A percentile compares a stretch with the other conserved stretches of the same genome.
These are phyloP conservation scores for Campoplex capitator DNA, from an alignment of 2,888 invertebrate genomes.

Conservation along the genomic window DNA sequence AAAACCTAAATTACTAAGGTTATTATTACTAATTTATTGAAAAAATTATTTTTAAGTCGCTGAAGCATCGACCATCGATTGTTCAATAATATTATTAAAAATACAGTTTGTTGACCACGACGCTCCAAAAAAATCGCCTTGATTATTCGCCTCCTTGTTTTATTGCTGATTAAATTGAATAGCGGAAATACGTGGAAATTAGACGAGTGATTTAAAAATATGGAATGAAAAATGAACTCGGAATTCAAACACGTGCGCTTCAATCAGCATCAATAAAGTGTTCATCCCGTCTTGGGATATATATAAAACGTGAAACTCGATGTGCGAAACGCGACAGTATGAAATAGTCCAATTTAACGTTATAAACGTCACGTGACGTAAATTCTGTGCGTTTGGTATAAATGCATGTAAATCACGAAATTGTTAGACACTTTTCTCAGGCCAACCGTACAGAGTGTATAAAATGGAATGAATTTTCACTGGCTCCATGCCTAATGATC, in stretches of 20 bases:
- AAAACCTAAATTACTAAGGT: too few species aligned
- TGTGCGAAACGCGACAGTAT: constrained; percentile 35
- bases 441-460: constrained; percentile 26
- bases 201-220: constrained; percentile 41
- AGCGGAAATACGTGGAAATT: constrained; percentile 5
- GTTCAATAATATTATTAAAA: too few species aligned
- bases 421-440: constrained; percentile 37
- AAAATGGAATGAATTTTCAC: neutral
- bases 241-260: constrained; percentile 59
- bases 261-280: constrained; percentile 77
- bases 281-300: constrained; percentile 65
- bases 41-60: too few species aligned
- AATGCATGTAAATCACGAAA: constrained; percentile 70
- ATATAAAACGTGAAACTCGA: constrained; percentile 6
- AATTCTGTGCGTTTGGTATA: constrained; percentile 64
- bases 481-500: constrained; percentile 20
- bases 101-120: too few species aligned
- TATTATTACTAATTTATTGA: too few species aligned
- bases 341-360: constrained; percentile 70
- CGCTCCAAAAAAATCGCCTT: neutral
- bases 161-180: neutral
- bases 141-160: neutral
- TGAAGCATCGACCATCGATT: too few species aligned
- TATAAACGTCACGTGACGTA: constrained; percentile 69
- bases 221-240: constrained; percentile 12